Evolutionary conservation across 2,797 vertebrate species (phyloP).

Genomic region (Lithobates sylvaticus): DNA sequence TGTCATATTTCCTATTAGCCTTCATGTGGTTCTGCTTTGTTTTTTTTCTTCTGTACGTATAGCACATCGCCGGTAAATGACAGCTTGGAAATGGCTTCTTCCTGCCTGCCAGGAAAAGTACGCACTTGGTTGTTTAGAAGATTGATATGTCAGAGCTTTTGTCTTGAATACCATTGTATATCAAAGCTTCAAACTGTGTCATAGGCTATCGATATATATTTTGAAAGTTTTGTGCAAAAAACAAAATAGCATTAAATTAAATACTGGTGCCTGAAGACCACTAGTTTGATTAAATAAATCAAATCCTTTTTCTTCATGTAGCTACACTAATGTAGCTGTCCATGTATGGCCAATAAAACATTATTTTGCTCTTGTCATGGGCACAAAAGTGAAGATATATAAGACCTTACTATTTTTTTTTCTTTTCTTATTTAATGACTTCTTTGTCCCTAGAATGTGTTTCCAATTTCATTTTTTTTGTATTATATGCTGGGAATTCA

Average conservation of each 20-base stretch:
- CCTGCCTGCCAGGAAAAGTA: constrained; percentile 50
- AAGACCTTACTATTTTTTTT: not conserved
- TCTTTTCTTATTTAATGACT: not conserved
- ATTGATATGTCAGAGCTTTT: constrained; percentile 53
- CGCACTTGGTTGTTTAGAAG: constrained; percentile 60
- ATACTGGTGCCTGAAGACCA: constrained; percentile 35
- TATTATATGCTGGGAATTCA: not conserved
- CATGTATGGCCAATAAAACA: constrained; percentile 14
- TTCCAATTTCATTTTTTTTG: not conserved
- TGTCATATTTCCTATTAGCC: constrained; percentile 24
- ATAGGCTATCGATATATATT: constrained; percentile 60
- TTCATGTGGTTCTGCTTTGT: constrained; percentile 20
- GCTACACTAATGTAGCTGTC: constrained; percentile 23
- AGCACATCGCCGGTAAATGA: constrained; percentile 58
- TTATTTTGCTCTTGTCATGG: constrained; percentile 42
- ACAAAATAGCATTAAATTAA: constrained; percentile 51
- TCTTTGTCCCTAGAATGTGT: not conserved
- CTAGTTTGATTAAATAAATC: constrained; percentile 33
- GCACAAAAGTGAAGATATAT: constrained; percentile 16
- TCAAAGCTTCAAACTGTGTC: constrained; percentile 55
- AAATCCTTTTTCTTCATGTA: not conserved
- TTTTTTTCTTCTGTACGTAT: constrained; percentile 45
- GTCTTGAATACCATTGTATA: constrained; percentile 59
- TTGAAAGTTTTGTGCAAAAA: constrained; percentile 58
- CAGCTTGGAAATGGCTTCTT: constrained; percentile 57